These are phyloP conservation scores for Mus minutoides DNA, from an alignment of 2,797 vertebrate species.

Conservation along the genomic window DNA sequence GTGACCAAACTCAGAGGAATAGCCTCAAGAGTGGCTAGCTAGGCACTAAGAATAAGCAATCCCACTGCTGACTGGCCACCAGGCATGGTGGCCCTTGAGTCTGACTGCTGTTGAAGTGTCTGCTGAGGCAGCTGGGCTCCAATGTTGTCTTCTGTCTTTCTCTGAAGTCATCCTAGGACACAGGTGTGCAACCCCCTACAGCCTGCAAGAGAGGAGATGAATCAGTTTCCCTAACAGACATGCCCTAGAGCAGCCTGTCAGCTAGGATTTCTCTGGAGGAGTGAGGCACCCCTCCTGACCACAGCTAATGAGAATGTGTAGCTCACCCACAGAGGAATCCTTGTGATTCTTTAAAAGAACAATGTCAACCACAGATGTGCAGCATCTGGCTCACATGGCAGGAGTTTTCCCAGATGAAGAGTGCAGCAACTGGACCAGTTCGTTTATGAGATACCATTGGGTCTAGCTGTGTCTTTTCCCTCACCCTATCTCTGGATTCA, in stretches of 20 bases:
- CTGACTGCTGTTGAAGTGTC: background rate
- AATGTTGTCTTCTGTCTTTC: constrained; percentile 50
- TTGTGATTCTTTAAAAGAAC: constrained; percentile 81
- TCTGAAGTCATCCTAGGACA: constrained; percentile 77
- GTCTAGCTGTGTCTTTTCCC: constrained; percentile 48
- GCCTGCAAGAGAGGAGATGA: constrained; percentile 69
- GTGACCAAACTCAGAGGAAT: constrained; percentile 24
- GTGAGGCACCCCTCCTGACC: constrained; percentile 76
- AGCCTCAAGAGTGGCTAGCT: background rate
- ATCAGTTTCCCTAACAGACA: constrained; percentile 69
- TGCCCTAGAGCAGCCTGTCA: constrained; percentile 71
- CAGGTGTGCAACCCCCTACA: constrained; percentile 60
- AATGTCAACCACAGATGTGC: constrained; percentile 75
- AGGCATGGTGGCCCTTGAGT: constrained; percentile 43
- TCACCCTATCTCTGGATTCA: background rate
- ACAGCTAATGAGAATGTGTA: constrained; percentile 81
- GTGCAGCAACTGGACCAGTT: constrained; percentile 65
- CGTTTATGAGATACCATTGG: constrained; percentile 63
- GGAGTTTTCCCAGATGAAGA: constrained; percentile 64
- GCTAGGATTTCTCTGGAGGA: constrained; percentile 82
- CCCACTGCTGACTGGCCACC: constrained; percentile 33
- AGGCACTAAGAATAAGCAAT: constrained; percentile 1
- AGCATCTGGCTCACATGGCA: constrained; percentile 70
- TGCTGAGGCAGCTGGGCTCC: constrained; percentile 66
- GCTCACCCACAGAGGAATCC: constrained; percentile 80